Conservation (phyloP, 2,113 vertebrate species). For the Sclerurus mexicanus region DNA sequence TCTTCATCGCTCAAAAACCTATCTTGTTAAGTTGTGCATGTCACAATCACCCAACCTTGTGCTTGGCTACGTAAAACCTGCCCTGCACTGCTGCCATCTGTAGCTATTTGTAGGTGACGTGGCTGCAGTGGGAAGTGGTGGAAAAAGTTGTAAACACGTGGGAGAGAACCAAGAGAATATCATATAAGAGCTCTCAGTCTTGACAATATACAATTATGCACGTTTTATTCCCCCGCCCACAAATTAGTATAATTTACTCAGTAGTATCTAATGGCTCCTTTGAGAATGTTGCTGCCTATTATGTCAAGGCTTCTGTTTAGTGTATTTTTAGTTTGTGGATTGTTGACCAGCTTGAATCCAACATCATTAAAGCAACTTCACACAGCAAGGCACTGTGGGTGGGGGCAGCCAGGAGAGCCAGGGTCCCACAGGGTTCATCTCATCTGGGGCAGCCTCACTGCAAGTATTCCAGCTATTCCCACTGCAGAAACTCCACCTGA, state of each 20-base stretch:
- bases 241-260: conserved; percentile 29
- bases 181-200: background rate
- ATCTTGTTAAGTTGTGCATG: background rate
- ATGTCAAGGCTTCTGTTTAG: background rate
- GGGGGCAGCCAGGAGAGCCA: background rate
- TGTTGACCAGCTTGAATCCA: background rate
- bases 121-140: background rate
- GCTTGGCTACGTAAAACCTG: background rate
- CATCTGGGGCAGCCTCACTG: background rate
- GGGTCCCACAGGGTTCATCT: background rate
- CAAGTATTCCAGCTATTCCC: background rate
- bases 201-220: conserved; percentile 4
- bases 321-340: background rate
- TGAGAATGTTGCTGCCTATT: conserved; percentile 22
- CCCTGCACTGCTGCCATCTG: background rate
- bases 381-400: background rate
- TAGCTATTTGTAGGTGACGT: background rate
- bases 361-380: background rate
- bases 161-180: background rate
- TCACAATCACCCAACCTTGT: background rate
- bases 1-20: background rate
- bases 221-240: accelerated
- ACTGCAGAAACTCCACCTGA: background rate
- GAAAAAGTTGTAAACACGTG: background rate
- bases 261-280: conserved; percentile 9